phyloP scores from a whole-genome alignment of 53 echinoderm and acorn worm species.

The Stichopus horrens region DNA sequence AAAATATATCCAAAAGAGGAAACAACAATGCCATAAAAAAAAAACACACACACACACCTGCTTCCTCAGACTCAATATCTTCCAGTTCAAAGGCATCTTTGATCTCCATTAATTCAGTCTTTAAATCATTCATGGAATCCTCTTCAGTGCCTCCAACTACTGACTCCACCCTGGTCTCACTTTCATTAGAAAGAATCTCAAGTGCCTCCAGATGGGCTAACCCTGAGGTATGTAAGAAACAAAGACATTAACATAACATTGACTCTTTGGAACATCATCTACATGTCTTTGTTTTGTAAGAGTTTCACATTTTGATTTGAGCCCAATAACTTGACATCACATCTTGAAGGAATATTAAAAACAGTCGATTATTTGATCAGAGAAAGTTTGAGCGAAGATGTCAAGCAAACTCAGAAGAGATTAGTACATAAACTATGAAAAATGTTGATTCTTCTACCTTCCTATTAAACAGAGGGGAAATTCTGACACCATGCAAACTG shows the following conservation, averaged over 20 bases:
- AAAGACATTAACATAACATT: neutral
- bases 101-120: slow-evolving; percentile 89
- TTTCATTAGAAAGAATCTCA: slow-evolving; percentile 92
- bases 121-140: slow-evolving; percentile 60
- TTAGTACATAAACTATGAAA: no score
- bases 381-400: no score
- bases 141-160: slow-evolving; percentile 59
- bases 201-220: slow-evolving; percentile 89
- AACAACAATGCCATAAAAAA: neutral
- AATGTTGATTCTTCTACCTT: no score
- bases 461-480: no score
- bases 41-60: slow-evolving; percentile 44
- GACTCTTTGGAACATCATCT: neutral
- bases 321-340: no score
- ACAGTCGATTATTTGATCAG: no score
- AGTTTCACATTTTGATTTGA: no score
- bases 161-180: slow-evolving; percentile 82
- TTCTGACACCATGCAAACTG: no score
- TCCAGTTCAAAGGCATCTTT: slow-evolving; percentile 92
- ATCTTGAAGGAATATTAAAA: no score
- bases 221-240: slow-evolving; percentile 46
- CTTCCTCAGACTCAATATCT: slow-evolving; percentile 79
- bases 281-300: no score
- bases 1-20: neutral
- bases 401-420: no score